Base-by-base conservation (phyloP, 2,888 invertebrate genomes). In the Phlogophora meticulosa region DNA sequence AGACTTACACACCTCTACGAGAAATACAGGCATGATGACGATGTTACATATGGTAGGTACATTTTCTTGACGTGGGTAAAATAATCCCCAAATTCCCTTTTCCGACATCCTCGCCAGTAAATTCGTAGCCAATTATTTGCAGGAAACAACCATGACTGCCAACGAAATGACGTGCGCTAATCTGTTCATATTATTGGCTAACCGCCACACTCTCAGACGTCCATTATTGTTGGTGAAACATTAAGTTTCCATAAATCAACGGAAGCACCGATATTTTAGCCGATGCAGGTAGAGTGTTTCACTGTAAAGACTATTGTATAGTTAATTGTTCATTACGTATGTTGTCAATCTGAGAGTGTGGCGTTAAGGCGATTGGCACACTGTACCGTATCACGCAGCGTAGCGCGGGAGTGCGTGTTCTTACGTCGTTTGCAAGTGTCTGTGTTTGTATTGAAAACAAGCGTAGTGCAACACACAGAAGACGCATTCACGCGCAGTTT, bases 91-190 rank as follows among this genome's bases (percentile, higher is more conserved):
- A 20, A 11, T 15, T 17, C 15, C 38, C 11, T 28, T 57, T 28
- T 53, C 24, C 53, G 38, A 28, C 20, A 53, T 40, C 11, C 28
- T 20, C 15, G 28, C 17, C 55, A 28, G 11, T 24, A 59, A 59
- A 59, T 38, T 59, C 7, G 20, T 36, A 20, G 53, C 4, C 59
- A 59, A 52, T 59, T 52, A 38, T 52, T 40, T 28, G 38, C 7
- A 38, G 59, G 40, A 55, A 60, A 60, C 59, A 60, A 22, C 38
- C 38, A 40, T 15, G 28, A 10, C 20, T 38, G 38, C 17, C 20
- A 38, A 38, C 38, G 36, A 53, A 53, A 59, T 59, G 28, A 53
- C 38, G 55, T 38, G 36, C 11, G 17, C 10, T 55, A 38, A 59
- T 20, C 55, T 53, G 38, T 2, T 10, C 17, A 17, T 52, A 7